Conservation (phyloP, 2,888 invertebrate species). For the Oxystoma pomonae region DNA sequence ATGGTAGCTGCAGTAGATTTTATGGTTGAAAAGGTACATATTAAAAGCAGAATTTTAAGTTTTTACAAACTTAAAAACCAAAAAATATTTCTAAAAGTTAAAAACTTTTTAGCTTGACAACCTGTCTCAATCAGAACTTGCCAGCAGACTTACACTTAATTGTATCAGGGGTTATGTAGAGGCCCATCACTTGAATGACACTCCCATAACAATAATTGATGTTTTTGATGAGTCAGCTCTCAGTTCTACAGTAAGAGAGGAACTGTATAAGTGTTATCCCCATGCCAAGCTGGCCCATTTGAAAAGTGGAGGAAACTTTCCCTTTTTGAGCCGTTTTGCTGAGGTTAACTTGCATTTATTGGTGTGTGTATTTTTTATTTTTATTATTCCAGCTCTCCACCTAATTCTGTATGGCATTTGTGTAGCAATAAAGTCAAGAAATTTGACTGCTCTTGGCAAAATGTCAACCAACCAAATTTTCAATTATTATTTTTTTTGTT, state of each 20-base stretch:
- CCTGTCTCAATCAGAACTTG: slow-evolving; percentile 75
- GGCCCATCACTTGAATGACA: slow-evolving; percentile 62
- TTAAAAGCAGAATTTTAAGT: neutral
- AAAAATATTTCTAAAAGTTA: neutral
- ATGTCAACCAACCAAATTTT: too few species aligned
- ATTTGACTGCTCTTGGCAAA: too few species aligned
- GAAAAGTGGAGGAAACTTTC: slow-evolving; percentile 87
- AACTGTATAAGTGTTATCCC: slow-evolving; percentile 81
- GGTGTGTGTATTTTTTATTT: too few species aligned
- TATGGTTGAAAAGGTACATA: slow-evolving; percentile 79
- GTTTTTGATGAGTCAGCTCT: slow-evolving; percentile 87
- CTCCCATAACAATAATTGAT: slow-evolving; percentile 81
- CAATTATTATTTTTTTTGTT: too few species aligned
- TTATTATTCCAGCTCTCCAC: too few species aligned
- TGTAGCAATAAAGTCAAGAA: too few species aligned
- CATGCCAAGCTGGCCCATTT: slow-evolving; percentile 81
- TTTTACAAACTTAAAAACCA: neutral
- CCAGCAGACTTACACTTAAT: slow-evolving; percentile 82
- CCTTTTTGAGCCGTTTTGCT: slow-evolving; percentile 80
- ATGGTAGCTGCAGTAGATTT: slow-evolving; percentile 86
- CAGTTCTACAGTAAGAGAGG: slow-evolving; percentile 71
- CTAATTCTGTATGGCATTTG: too few species aligned
- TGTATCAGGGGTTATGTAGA: slow-evolving; percentile 77
- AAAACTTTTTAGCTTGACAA: slow-evolving; percentile 67
- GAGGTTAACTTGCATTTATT: slow-evolving; percentile 87